These are phyloP conservation scores for Alethe diademata DNA, from an alignment of 2,113 vertebrate genomes.

Conservation along the genomic window DNA sequence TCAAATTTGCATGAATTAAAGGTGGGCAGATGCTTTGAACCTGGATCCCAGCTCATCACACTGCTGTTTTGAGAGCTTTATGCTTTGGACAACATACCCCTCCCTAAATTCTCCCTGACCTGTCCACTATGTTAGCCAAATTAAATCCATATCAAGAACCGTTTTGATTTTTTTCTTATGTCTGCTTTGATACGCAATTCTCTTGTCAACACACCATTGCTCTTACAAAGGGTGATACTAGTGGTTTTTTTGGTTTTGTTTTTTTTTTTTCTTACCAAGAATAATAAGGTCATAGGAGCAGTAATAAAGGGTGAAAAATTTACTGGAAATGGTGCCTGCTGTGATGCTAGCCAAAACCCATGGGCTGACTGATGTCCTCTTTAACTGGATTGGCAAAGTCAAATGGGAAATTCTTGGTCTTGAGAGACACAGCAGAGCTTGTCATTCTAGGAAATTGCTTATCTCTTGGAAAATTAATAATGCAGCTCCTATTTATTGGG, in stretches of 20 bases:
- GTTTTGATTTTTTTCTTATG: not conserved
- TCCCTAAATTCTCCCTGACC: not conserved
- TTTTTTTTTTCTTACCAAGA: not conserved
- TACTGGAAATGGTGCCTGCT: not conserved
- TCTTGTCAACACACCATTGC: slow-evolving; percentile 32
- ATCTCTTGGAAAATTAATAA: slow-evolving; percentile 32
- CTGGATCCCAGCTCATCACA: slow-evolving; percentile 41
- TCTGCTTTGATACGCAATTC: slow-evolving; percentile 4
- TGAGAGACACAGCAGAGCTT: not conserved
- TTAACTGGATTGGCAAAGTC: not conserved
- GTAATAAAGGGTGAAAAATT: not conserved
- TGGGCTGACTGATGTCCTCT: not conserved
- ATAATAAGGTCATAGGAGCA: not conserved
- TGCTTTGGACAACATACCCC: slow-evolving; percentile 43
- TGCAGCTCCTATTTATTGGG: not conserved
- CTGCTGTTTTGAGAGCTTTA: slow-evolving; percentile 50
- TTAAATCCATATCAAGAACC: slow-evolving; percentile 11
- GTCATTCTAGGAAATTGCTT: not conserved
- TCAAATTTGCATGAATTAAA: slow-evolving; percentile 59
- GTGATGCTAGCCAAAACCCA: not conserved
- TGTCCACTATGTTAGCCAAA: slow-evolving; percentile 24
- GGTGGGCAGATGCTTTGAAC: slow-evolving; percentile 57
- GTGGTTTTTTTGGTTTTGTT: not conserved
- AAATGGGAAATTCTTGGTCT: not conserved
- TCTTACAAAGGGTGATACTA: not conserved